Evolutionary conservation across 2,113 vertebrate genomes (phyloP).

Genomic region (Theropithecus gelada): DNA sequence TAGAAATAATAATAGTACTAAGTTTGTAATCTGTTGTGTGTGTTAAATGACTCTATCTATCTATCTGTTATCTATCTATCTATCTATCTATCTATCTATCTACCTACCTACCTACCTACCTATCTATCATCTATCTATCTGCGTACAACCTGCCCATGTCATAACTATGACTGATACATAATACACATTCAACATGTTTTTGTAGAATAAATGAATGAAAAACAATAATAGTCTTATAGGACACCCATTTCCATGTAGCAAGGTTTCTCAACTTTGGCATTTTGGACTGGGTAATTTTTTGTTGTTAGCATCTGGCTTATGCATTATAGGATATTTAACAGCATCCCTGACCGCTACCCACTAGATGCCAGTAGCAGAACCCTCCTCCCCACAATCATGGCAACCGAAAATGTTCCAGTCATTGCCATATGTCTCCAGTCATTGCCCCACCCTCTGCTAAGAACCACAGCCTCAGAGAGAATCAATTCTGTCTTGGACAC

Average conservation of each 20-base stretch:
- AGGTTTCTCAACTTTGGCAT: background rate
- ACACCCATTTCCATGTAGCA: background rate
- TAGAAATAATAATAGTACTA: background rate
- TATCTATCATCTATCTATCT: background rate
- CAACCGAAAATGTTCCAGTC: background rate
- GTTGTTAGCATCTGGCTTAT: background rate
- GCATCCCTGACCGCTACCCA: background rate
- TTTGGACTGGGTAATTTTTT: background rate
- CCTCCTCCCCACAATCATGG: background rate
- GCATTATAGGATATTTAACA: background rate
- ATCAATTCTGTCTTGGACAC: background rate
- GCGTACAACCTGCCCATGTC: background rate
- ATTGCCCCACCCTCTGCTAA: background rate
- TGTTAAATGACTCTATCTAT: background rate
- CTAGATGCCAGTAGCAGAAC: background rate
- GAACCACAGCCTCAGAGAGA: background rate
- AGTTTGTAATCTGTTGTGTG: background rate
- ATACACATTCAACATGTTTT: background rate
- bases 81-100: background rate
- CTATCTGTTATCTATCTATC: background rate
- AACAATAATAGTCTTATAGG: background rate
- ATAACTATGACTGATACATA: background rate
- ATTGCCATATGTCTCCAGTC: background rate
- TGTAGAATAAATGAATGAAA: background rate
- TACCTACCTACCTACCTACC: too few species aligned